Evolutionary conservation across 2,888 invertebrate species (phyloP), one percentile per base, ranked within the genome.

Genomic region (Leptinotarsa haldemani): DNA sequence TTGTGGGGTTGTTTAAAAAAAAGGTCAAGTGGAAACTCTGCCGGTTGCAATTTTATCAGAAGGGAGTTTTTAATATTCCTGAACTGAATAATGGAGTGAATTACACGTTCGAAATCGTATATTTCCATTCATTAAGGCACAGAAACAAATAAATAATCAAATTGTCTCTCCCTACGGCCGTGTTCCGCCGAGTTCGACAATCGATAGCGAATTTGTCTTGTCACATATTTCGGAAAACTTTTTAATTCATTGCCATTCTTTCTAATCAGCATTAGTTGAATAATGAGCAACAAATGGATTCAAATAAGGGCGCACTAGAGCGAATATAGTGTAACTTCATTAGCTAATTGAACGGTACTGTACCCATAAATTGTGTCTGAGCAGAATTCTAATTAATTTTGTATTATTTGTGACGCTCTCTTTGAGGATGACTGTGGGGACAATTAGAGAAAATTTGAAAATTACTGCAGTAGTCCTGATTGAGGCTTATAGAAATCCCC

Each of bases 311-410:
- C 40, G 30, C 61, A 48, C 22, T 40, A 30, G 9, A 53, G 68
- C n/a, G 68, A 56, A 68, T 68, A n/a, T 56, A 25, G 68, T 53
- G 68, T 78, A 77, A 78, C 75, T 77, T 77, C 75, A 78, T 78
- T 76, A 77, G 65, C 74, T 77, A 77, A 78, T 78, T 77, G 78
- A 74, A 77, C 69, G 64, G 71, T 63, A 25, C 40, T 56, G 72
- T 73, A 56, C 18, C 30, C 71, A 76, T 78, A 77, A 75, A 77
- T 74, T 66, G 50, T 76, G 71, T 71, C 73, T 70, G 71, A 74
- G 70, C 69, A 66, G 78, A 75, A 78, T 78, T 71, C 65, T 73
- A 75, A 78, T 78, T 78, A 76, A 70, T 74, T 75, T 76, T 70
- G 68, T 13, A 70, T 76, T 74, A 68, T 69, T 47, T 63, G 71